phyloP scores from a whole-genome alignment of 2,113 vertebrate genomes.

The Mellivora capensis region DNA sequence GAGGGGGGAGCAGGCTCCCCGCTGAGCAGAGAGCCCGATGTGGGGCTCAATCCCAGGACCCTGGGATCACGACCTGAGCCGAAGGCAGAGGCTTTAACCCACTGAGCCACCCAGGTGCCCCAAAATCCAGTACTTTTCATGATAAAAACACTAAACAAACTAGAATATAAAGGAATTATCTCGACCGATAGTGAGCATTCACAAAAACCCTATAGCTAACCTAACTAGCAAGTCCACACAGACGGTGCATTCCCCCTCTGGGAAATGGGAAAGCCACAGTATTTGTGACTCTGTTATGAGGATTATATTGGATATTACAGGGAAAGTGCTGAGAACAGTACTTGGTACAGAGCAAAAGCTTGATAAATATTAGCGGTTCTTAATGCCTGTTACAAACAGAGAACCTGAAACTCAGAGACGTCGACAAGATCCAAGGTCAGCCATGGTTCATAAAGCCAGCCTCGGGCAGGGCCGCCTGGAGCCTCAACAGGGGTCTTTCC shows the following conservation, averaged over 20 bases:
- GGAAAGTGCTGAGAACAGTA: not conserved
- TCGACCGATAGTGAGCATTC: not conserved
- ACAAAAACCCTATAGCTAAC: not conserved
- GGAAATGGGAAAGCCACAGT: not conserved
- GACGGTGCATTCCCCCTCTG: not conserved
- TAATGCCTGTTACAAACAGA: not conserved
- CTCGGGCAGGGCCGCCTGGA: not conserved
- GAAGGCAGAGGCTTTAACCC: too few species aligned
- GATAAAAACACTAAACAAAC: not conserved
- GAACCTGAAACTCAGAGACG: not conserved
- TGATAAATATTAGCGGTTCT: not conserved
- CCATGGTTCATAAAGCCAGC: not conserved
- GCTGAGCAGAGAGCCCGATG: too few species aligned
- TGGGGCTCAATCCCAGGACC: too few species aligned
- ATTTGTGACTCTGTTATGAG: not conserved
- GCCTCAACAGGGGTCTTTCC: not conserved
- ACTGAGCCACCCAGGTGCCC: too few species aligned
- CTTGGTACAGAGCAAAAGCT: not conserved
- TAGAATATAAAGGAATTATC: not conserved
- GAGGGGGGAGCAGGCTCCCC: too few species aligned
- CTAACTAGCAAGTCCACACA: not conserved
- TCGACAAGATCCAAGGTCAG: not conserved
- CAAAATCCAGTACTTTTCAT: not conserved
- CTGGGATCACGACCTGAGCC: too few species aligned
- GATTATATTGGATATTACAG: not conserved